Evolutionary conservation across 2,888 invertebrate genomes (phyloP), one percentile per base, ranked within the genome.

Genomic region (Polydrusus pterygomalis): DNA sequence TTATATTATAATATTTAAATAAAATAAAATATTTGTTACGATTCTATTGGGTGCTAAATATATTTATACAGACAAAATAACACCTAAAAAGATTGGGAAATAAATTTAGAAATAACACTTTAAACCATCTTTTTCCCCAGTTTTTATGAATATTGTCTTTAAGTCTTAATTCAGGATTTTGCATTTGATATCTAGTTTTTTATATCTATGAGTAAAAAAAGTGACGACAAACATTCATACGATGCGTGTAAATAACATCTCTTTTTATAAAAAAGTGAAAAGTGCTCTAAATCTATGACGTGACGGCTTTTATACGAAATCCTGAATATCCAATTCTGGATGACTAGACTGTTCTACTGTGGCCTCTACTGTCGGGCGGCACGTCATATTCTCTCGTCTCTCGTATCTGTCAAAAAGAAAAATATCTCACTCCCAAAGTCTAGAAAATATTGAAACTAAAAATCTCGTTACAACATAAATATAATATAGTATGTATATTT

Each of bases 391-490:
- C 91, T 92, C 89, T 93, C 93, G 87, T 93, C 93, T 89, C 92
- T 93, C 87, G 92, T 92, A 92, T 93, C 93, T 93, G 92, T 83
- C 89, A 89, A 90, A 90, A 90, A 86, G 84, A 90, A 90, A 89
- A 90, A 89, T 87, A 89, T 89, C 89, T 88, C 84, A 87, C 87
- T 87, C 87, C 88, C 87, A 87, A 87, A 86, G 85, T 82, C 81
- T 79, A 80, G 78, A 77, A 77, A 81, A 79, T 77, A 79, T 80
- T 77, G 74, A 80, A 70, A 78, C 76, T 80, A 76, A 73, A 72
- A 80, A 87, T 88, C 88, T 88, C 88, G 88, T 88, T 88, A 88
- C 86, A 87, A 88, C 87, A 87, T 85, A 87, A 86, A 85, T 80
- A 79, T 20, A n/a, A n/a, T 25, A 49, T 11, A 7, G 73, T 11